These are phyloP conservation scores for Drosophila paramelanica DNA, from an alignment of 2,888 invertebrate species.

Conservation along the genomic window DNA sequence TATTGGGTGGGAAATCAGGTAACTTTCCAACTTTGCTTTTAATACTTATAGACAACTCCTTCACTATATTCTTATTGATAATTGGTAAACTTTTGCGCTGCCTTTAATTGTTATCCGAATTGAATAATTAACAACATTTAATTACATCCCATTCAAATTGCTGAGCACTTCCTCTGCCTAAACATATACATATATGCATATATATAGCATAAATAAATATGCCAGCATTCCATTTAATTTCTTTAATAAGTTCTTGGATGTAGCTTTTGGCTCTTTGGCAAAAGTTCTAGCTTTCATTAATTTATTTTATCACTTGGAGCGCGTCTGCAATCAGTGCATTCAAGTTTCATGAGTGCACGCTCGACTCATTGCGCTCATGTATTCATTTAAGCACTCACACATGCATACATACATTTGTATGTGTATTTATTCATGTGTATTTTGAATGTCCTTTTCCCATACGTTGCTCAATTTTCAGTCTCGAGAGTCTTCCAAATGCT, in stretches of 20 bases:
- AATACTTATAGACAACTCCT: too few relatives aligned
- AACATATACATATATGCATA: too few relatives aligned
- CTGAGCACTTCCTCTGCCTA: background rate
- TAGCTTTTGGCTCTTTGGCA: background rate
- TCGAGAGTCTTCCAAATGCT: conserved; percentile 58
- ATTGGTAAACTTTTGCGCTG: too few relatives aligned
- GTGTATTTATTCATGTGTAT: conserved; percentile 20
- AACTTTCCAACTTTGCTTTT: too few relatives aligned
- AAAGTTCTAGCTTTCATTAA: conserved; percentile 44
- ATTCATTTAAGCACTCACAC: conserved; percentile 24
- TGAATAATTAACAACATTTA: background rate
- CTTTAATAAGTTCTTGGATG: conserved; percentile 2
- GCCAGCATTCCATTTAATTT: conserved; percentile 7
- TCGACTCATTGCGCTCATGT: conserved; percentile 9
- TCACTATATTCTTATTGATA: too few relatives aligned
- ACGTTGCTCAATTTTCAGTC: conserved; percentile 46
- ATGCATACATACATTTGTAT: conserved; percentile 5
- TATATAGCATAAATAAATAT: too few relatives aligned
- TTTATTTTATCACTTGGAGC: conserved; percentile 49
- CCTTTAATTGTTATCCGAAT: background rate
- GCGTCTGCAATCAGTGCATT: conserved; percentile 39
- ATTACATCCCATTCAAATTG: background rate
- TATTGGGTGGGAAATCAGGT: too few relatives aligned
- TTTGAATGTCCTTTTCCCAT: conserved; percentile 35
- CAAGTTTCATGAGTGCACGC: conserved; percentile 22